A percentile compares a stretch with the other conserved stretches of the same genome.
phyloP scores from a whole-genome alignment of 2,113 vertebrate genomes.

The Chaetura pelagica region DNA sequence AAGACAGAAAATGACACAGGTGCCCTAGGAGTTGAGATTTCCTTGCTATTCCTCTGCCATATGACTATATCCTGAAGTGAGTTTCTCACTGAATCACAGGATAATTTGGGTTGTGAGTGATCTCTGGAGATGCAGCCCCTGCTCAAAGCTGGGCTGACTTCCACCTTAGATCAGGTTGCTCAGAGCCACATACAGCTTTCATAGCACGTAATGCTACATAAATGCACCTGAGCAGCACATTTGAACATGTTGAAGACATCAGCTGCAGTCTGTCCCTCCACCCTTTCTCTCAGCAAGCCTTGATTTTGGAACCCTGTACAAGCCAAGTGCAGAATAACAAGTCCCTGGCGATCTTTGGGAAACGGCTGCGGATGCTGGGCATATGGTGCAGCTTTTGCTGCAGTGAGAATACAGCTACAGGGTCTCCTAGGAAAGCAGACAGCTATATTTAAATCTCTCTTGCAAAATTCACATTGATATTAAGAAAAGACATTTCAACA shows the following conservation, averaged over 20 bases:
- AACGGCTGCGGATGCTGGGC: not conserved
- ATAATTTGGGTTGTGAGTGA: not conserved
- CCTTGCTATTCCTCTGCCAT: not conserved
- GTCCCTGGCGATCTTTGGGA: not conserved
- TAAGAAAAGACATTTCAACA: slow-evolving; percentile 18
- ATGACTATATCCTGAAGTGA: not conserved
- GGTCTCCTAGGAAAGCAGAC: slow-evolving; percentile 49
- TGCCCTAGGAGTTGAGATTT: not conserved
- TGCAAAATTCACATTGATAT: slow-evolving; percentile 41
- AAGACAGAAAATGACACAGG: not conserved
- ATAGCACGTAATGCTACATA: accelerated
- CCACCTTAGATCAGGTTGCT: not conserved
- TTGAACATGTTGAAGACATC: not conserved
- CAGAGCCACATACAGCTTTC: not conserved
- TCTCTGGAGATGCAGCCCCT: not conserved
- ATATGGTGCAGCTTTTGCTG: slow-evolving; percentile 50
- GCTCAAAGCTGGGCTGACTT: not conserved
- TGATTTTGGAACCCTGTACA: not conserved
- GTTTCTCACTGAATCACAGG: not conserved
- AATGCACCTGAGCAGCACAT: not conserved
- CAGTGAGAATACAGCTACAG: slow-evolving; percentile 8
- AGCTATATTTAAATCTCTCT: slow-evolving; percentile 56
- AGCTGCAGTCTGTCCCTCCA: not conserved
- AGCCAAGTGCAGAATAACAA: not conserved
- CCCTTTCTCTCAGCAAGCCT: not conserved